Base-by-base conservation (phyloP, 2,797 vertebrate species). In the Macropodus opercularis region DNA sequence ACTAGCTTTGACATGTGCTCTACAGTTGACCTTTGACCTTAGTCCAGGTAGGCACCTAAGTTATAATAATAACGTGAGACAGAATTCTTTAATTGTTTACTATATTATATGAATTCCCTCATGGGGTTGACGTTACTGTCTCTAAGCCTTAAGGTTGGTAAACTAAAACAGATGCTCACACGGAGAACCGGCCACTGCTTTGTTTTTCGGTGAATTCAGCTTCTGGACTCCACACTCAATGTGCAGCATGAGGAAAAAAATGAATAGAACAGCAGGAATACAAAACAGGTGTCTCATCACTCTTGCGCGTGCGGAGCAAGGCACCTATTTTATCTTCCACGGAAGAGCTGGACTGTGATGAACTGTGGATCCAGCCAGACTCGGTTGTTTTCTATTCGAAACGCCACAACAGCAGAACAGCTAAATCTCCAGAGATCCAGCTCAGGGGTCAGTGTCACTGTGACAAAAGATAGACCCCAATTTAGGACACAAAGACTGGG, bases 401-500 rank as follows among this genome's bases (percentile, higher is more conserved):
- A 77, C 29, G 60, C 78, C 63, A 60, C 56, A 42, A 58, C 69
- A 80, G 80, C 80, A 78, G 66, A 83, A 78, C 65, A 62, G 58
- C 23, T 21, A 26, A 29, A 32, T 77, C 88, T 81, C 79, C 53
- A 19, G 80, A 79, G 86, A 84, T 61, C 62, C 35, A 42, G 50
- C 61, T 53, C 8, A 3, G 52, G 75, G 73, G 84, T 80, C 77
- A 72, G 57, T 32, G 46, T 69, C 63, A 6, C 64, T 9, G 56
- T 77, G 81, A 83, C 87, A 80, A 63, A 57, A 73, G 70, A 80
- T 50, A 62, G 83, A 85, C 85, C 79, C 49, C 83, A 87, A 87
- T 88, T 87, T 85, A 81, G 67, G 75, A 83, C 81, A 87, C 85
- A 86, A 84, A 85, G 82, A 69, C 48, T 61, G 59, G 81, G 80